A percentile compares a stretch with the other conserved stretches of the same genome.
Conservation (phyloP, 2,113 vertebrate species). For the Puffinus mauretanicus region DNA sequence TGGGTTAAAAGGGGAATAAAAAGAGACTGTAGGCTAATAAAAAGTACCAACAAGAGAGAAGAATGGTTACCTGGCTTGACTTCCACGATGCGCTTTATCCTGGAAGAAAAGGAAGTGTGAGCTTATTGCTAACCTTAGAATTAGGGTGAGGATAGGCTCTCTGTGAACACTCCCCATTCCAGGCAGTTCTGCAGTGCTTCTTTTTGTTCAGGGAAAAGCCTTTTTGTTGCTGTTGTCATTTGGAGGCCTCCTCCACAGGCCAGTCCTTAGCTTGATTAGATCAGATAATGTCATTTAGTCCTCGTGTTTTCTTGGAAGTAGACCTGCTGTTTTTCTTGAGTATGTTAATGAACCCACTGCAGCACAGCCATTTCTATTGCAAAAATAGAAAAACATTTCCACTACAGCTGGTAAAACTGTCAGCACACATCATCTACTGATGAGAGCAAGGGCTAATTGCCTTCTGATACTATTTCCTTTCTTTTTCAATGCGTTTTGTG, state of each 20-base stretch:
- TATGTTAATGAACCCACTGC: background rate
- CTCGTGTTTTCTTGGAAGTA: background rate
- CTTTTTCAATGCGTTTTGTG: background rate
- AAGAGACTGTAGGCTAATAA: background rate
- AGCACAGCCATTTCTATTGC: background rate
- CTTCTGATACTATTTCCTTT: background rate
- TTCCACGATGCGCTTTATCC: background rate
- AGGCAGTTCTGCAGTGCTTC: background rate
- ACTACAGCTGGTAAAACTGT: background rate
- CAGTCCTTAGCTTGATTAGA: background rate
- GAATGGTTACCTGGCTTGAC: background rate
- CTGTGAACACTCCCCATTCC: background rate
- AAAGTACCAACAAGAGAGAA: background rate
- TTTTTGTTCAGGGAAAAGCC: background rate
- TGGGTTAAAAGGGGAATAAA: background rate
- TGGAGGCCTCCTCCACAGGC: background rate
- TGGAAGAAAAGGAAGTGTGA: background rate
- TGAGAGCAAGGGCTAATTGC: background rate
- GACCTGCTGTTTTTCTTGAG: background rate
- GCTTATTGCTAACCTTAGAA: background rate
- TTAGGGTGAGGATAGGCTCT: background rate
- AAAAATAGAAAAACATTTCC: background rate
- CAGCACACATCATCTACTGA: background rate
- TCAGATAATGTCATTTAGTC: background rate
- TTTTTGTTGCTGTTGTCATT: background rate